Evolutionary conservation across 2,113 vertebrate genomes (phyloP).

Genomic region (Myrmecobius fasciatus): DNA sequence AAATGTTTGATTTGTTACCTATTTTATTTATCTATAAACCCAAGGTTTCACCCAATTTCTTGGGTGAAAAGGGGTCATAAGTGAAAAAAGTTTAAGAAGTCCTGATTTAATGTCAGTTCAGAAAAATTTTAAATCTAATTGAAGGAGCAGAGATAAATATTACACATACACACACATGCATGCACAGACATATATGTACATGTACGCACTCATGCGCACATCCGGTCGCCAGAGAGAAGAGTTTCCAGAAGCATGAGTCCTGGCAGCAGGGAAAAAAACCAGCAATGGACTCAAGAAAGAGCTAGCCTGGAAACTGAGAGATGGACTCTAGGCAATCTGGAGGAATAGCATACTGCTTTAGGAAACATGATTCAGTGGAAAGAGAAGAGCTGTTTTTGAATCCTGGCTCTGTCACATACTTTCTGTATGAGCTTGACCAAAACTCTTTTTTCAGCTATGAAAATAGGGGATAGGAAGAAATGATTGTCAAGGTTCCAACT

Average conservation of each 20-base stretch:
- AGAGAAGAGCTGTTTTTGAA: no score
- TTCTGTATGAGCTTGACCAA: neutral
- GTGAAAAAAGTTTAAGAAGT: no score
- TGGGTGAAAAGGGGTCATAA: no score
- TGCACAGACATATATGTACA: neutral
- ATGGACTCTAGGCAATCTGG: no score
- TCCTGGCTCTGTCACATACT: no score
- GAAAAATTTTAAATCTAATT: neutral
- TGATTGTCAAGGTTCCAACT: neutral
- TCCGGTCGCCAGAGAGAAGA: neutral
- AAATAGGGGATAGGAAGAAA: neutral
- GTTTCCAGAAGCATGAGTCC: neutral
- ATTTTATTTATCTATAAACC: no score
- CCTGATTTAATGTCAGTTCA: neutral
- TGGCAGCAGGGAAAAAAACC: neutral
- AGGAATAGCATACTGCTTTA: no score
- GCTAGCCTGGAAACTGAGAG: neutral
- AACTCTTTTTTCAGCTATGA: neutral
- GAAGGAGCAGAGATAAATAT: neutral
- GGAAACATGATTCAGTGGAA: no score
- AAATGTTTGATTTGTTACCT: no score
- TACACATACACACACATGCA: neutral
- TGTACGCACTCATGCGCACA: neutral
- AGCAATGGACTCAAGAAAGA: neutral
- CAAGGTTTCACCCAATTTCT: no score